Evolutionary conservation across 1,140 invertebrate species (phyloP), one percentile per base, ranked within the genome.

Genomic region (Dendrolimus punctatus): DNA sequence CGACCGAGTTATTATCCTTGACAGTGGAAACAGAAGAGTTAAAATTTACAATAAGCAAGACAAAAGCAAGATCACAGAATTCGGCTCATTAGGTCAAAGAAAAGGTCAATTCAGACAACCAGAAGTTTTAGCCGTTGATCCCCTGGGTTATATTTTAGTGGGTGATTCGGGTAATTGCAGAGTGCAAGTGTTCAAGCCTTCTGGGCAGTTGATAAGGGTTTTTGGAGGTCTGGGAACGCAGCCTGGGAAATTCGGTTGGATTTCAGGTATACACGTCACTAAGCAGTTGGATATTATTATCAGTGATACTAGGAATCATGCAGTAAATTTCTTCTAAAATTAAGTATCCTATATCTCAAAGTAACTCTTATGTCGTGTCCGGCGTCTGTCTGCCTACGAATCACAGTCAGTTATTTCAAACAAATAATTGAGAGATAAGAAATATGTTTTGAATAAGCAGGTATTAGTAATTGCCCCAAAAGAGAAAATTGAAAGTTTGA

Each of bases 141-240:
- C 88, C 3, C 71, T 91, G 66, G 93, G 93, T 4, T 93, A 93
- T 68, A 91, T 95, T 48, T 74, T 93, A 4, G 93, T 95, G 0
- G 94, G 93, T 0, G 94, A 95, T 71, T 92, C 91, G 8, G 94
- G 93, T 2, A 95, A 95, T 75, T 91, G 91, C 47, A 86, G 94
- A 36, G 88, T 95, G 6, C 93, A 95, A 76, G 89, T 95, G 8
- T 95, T 95, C 71, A 88, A 90, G 49, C 87, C 89, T 0, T 88
- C 90, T 51, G 92, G 92, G 37, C 85, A 88, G 51, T 84, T 92
- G 37, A 84, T 94, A 4, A 87, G 90, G 55, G 88, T 91, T 44
- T 91, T 94, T 66, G 92, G 93, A 6, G 81, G 87, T 39, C 84
- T 89, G 57, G 91, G 90, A 5, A 77, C 79, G 10, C 87, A 88